Percentiles rank a stretch among this genome's conserved stretches.
phyloP scores from a whole-genome alignment of 2,888 invertebrate species.

The Tipula lateralis region DNA sequence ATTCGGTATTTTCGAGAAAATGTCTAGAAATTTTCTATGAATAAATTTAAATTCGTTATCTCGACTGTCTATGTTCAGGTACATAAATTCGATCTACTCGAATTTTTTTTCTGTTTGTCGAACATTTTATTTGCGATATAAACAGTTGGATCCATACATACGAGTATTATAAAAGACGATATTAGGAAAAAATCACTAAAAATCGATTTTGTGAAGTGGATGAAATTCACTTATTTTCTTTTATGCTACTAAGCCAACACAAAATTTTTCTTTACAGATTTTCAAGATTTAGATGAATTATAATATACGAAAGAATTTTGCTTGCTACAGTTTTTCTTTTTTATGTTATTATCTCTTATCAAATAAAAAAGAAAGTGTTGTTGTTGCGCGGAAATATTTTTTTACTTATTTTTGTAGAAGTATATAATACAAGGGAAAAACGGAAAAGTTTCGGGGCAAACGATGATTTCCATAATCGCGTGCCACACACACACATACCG shows the following conservation, averaged over 20 bases:
- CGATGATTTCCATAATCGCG: background rate
- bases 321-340: background rate
- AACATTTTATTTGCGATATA: background rate
- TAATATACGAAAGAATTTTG: background rate
- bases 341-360: background rate
- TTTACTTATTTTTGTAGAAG: background rate
- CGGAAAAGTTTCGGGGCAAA: background rate
- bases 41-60: background rate
- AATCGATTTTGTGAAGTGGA: background rate
- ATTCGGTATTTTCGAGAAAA: background rate
- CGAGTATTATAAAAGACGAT: no score
- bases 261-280: background rate
- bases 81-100: background rate
- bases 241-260: background rate
- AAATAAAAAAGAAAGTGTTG: background rate
- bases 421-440: background rate
- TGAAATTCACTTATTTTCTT: background rate
- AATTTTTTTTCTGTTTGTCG: background rate
- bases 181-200: background rate
- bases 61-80: background rate
- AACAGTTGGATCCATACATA: background rate
- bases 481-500: background rate
- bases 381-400: background rate
- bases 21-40: background rate
- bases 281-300: background rate